Base-by-base conservation (phyloP, 2,113 vertebrate species). In the Heteronetta atricapilla region DNA sequence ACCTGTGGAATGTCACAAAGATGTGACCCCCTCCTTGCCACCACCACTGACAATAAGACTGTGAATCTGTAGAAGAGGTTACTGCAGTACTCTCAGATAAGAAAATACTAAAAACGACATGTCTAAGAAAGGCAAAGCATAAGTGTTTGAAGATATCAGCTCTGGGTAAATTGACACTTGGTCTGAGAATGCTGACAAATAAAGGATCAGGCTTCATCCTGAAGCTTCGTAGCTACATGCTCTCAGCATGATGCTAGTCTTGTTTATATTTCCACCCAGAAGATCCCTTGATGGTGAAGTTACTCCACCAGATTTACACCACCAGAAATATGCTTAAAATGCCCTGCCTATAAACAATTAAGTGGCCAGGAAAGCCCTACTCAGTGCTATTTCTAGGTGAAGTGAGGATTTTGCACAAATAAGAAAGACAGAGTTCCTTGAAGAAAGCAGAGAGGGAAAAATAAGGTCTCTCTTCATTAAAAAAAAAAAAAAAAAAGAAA, bases 1-100 rank as follows among this genome's bases (percentile, higher is more conserved):
- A 97, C 63, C 91, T 95, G 74, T 78, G 82, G 81, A 95, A 97
- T 91, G 28, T 95, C 81, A 94, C 53, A 17, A 75, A 42, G 86
- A 90, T 81, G 69, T 94, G 93, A 97, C 80, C 80, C 31, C 87
- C 62, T 5, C 62, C 42, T 52, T 90, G 82, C 73, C 88, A 96
- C 89, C 8, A 42, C 60, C 96, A 92, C 50, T 95, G 95, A 96
- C 95, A 82, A 88, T 48, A 89, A 93, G 84, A 80, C 52, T 79
- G 82, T 79, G 84, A 88, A 60, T 56, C 46, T 76, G 73, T 88
- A 77, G 74, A 73, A 25, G 15, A 40, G 93, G 86, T 93, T 90
- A 83, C 81, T 74, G 50, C 73, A 88, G 88, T 55, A 38, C 59
- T 89, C 62, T n/a, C 76, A 85, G 67, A 76, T 79, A 96, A 73